Base-by-base conservation (phyloP, 2,888 invertebrate genomes). In the Cantharis nigra region DNA sequence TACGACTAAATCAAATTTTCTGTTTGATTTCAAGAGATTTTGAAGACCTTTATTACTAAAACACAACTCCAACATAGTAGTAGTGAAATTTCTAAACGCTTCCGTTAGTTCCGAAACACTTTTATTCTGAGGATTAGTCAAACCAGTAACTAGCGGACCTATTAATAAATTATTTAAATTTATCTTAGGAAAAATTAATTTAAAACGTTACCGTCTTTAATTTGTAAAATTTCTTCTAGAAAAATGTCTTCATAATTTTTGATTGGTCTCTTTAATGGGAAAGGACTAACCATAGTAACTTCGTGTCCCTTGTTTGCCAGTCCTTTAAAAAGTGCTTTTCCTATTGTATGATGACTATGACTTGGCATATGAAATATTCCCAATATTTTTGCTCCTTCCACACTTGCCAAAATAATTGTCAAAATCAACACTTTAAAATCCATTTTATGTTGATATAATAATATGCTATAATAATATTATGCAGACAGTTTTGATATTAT, bases 261-360 rank as follows among this genome's bases (percentile, higher is more conserved):
- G 5, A 81, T 63, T 5, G 79, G 74, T 62, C 80, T 67, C 23
- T 81, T 78, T 9, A 81, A 69, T 0, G 83, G 82, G 77, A 81
- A 84, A 0, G 84, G 81, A 79, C 84, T 85, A 70, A 91, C 88
- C 82, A 91, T 88, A 20, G 91, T 91, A 72, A 92, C 90, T 78
- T 91, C 89, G 83, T 92, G 91, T 76, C 91, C 89, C 23, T 89
- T 87, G 81, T 87, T 88, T n/a, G 90, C 90, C 67, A 92, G 85
- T 81, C 90, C 90, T 69, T 89, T 88, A 79, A 91, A 88, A 70
- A 91, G 85, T 23, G 87, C 70, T 49, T 79, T 80, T 0, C 84
- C 84, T 20, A 85, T 71, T 65, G 83, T 83, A 49, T 82, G 82
- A 69, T 85, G 85, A 67, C 84, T 84, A 70, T 77, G 82, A 20